Percentiles rank a stretch among this genome's conserved stretches.
Conservation (phyloP, 2,888 invertebrate species). For the Escarpia spicata region DNA sequence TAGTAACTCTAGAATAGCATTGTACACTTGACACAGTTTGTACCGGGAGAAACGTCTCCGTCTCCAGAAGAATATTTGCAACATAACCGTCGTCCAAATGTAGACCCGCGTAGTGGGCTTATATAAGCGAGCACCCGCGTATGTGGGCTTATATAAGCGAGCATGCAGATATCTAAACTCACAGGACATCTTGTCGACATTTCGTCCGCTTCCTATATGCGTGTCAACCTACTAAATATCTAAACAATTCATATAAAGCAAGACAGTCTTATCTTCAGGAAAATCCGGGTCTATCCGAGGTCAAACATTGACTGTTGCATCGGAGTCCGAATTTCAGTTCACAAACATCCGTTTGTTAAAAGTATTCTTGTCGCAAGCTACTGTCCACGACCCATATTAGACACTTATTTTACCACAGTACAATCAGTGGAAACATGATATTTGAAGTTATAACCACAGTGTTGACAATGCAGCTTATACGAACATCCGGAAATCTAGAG, state of each 20-base stretch:
- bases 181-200: not conserved
- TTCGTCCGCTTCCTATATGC: not conserved
- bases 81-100: too few relatives aligned
- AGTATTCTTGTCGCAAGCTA: not conserved
- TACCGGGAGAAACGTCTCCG: too few relatives aligned
- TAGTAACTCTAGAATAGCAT: too few relatives aligned
- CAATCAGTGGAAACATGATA: not conserved
- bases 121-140: too few relatives aligned
- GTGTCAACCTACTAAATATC: not conserved
- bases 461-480: not conserved
- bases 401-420: too few relatives aligned
- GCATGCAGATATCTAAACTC: too few relatives aligned
- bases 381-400: too few relatives aligned
- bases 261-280: not conserved
- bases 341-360: not conserved
- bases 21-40: too few relatives aligned
- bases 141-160: too few relatives aligned
- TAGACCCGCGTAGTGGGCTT: too few relatives aligned
- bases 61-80: too few relatives aligned
- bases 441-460: not conserved
- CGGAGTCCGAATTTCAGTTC: not conserved
- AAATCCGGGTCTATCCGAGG: not conserved
- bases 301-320: not conserved
- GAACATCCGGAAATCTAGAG: not conserved
- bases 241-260: not conserved